phyloP scores from a whole-genome alignment of 2,113 vertebrate genomes.

The Bufo bufo region DNA sequence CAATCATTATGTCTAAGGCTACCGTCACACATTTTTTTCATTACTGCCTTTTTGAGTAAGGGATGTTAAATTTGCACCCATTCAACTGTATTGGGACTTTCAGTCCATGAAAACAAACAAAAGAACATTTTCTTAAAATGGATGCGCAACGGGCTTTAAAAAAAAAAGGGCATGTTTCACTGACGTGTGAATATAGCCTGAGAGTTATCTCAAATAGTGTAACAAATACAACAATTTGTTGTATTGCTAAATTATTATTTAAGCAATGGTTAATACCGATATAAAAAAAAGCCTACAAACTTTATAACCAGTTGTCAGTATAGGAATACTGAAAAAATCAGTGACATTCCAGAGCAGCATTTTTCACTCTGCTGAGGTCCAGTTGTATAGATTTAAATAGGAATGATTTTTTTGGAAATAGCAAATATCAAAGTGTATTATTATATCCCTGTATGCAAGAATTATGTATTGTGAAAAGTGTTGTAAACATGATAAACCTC shows the following conservation, averaged over 20 bases:
- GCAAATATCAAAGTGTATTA: not conserved
- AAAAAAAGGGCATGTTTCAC: too few species aligned
- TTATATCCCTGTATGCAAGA: slow-evolving; percentile 25
- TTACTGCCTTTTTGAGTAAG: too few species aligned
- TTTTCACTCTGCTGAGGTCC: not conserved
- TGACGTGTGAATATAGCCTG: too few species aligned
- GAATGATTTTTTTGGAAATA: not conserved
- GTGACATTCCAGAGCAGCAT: not conserved
- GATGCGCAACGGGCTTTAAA: too few species aligned
- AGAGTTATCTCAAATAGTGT: not conserved
- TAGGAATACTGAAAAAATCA: not conserved
- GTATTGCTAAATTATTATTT: not conserved
- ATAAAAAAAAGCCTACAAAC: not conserved
- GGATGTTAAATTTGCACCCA: too few species aligned
- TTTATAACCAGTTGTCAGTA: not conserved
- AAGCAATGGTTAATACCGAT: not conserved
- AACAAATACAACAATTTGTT: not conserved
- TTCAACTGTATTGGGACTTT: too few species aligned
- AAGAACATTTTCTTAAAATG: too few species aligned
- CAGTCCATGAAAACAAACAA: too few species aligned
- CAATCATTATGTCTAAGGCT: not conserved
- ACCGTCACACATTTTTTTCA: too few species aligned
- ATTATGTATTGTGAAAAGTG: not conserved
- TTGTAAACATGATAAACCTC: not conserved
- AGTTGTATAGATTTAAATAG: not conserved